Percentiles rank a stretch among this genome's conserved stretches.
Evolutionary conservation across 1,140 invertebrate species (phyloP).

Genomic region (Diachasmimorpha longicaudata): DNA sequence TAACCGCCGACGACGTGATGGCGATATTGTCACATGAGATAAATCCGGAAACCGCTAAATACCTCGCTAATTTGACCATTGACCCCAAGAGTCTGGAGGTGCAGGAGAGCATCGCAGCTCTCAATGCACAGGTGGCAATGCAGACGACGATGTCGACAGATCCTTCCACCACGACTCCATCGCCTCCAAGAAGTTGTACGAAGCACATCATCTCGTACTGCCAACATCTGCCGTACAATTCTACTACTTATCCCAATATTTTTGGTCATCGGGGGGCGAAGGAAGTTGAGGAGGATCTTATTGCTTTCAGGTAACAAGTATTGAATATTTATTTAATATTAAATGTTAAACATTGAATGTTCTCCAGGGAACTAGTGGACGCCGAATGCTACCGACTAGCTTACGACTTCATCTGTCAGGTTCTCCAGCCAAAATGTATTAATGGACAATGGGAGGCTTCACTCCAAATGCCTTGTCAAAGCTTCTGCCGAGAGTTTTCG

Average conservation of each 20-base stretch:
- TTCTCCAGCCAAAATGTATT: conserved; percentile 80
- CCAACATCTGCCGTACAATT: conserved; percentile 75
- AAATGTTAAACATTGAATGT: too few species aligned
- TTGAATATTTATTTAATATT: too few species aligned
- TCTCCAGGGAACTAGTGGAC: conserved; percentile 78
- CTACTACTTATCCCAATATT: conserved; percentile 84
- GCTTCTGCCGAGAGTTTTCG: conserved; percentile 86
- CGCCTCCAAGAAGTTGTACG: conserved; percentile 71
- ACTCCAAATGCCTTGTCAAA: conserved; percentile 76
- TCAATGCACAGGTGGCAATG: conserved; percentile 62
- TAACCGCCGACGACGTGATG: conserved; percentile 64
- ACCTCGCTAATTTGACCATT: conserved; percentile 70
- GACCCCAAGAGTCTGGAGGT: conserved; percentile 72
- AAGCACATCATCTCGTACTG: conserved; percentile 75
- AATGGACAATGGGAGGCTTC: conserved; percentile 60
- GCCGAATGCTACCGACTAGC: conserved; percentile 85
- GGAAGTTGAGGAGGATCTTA: conserved; percentile 77
- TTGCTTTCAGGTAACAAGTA: conserved; percentile 73
- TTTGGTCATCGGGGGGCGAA: conserved; percentile 70
- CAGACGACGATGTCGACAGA: conserved; percentile 65
- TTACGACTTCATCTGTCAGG: conserved; percentile 84
- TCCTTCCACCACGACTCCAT: conserved; percentile 60
- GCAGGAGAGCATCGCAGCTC: conserved; percentile 66
- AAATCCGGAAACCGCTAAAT: conserved; percentile 60
- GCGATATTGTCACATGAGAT: conserved; percentile 67